Conservation (phyloP, 1,140 invertebrate species). For the roundworm (Caenorhabditis elegans) region WBcel235 BX284604.4:10159501-10160000, state of each 20-base stretch:
- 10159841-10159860: too few relatives aligned
- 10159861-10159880: too few relatives aligned
- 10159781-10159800: background rate
- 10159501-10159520: too few relatives aligned
- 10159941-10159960: background rate
- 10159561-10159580: constrained; percentile 5
- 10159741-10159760: too few relatives aligned
- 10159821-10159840: too few relatives aligned
- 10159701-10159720: background rate
- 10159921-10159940: background rate
- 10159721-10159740: background rate
- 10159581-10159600: constrained; percentile 10
- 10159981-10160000: background rate
- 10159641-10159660: background rate
- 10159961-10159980: background rate
- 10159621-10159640: constrained; percentile 19
- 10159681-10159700: background rate
- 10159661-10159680: background rate
- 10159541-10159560: too few relatives aligned
- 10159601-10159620: constrained; percentile 13
- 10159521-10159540: too few relatives aligned
- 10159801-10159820: background rate
- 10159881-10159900: too few relatives aligned
- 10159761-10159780: too few relatives aligned
- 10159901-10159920: too few relatives aligned